Base-by-base conservation (phyloP, 1,140 invertebrate genomes). In the Habropoda laboriosa region DNA sequence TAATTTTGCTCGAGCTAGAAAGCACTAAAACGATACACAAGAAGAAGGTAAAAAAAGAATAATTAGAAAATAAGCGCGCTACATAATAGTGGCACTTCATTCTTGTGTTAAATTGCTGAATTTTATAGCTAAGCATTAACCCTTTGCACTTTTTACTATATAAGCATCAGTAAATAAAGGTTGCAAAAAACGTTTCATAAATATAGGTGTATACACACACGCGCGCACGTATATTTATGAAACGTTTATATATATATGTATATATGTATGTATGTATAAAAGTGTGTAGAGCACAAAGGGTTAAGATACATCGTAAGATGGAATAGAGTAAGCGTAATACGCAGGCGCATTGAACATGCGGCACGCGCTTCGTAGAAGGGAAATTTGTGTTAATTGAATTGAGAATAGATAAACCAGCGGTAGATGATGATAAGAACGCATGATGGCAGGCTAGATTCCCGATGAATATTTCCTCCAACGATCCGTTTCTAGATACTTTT, bases 371-470 rank as follows among this genome's bases (percentile, higher is more conserved):
- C 35, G 8, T 49, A 55, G 10, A 57, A 51, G 53, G 12, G 53
- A 35, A 55, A 35, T 21, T 47, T 8, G 66, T 67, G 75, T 79
- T 74, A 83, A 79, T 83, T 74, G 60, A 79, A 79, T 49, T 61
- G 6, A 79, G 55, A 40, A 66, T 27, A 38, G 47, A 72, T 47
- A 45, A 66, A 74, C 5, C 60, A 64, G 51, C 6, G 40, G 61
- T 42, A 40, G 30, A 73, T 55, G 40, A 82, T 55, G 55, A 57
- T 45, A 45, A 51, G 55, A n/a, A 45, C 35, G 55, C 30, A 72
- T 24, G 67, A 24, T 30, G 76, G 30, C 30, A 42, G 70, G n/a
- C 60, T 38, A 78, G 53, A 57, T 40, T 30, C 42, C 24, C 61
- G 73, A 74, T 35, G 75, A 78, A n/a, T n/a, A n/a, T 49, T 40